A percentile compares a stretch with the other conserved stretches of the same genome.
Conservation (phyloP, 1,140 invertebrate genomes). For the Drosophila repletoides region DNA sequence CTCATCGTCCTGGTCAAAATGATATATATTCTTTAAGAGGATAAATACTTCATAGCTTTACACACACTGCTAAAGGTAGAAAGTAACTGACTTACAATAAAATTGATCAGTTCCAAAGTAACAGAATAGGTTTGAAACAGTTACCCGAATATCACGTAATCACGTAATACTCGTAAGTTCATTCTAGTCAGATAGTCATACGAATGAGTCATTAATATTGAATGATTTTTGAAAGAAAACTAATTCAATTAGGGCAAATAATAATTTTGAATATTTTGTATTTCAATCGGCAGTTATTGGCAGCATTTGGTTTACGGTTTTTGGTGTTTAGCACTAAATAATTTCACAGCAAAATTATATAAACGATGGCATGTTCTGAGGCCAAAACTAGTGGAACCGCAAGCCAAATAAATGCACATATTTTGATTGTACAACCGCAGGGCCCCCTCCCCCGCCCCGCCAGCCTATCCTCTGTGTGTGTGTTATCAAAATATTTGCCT, state of each 20-base stretch:
- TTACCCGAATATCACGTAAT: no score
- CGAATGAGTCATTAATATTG: neutral
- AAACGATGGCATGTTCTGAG: conserved; percentile 11
- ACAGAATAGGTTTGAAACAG: no score
- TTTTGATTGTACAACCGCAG: conserved; percentile 39
- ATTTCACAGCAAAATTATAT: conserved; percentile 12
- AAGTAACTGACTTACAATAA: no score
- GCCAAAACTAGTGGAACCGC: conserved; percentile 26
- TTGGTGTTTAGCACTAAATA: conserved; percentile 30
- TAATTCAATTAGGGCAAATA: no score
- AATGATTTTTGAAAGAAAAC: neutral
- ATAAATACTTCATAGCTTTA: no score
- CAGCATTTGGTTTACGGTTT: conserved; percentile 11
- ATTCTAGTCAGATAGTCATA: no score
- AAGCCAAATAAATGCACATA: conserved; percentile 42
- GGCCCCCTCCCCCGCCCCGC: neutral
- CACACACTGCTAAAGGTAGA: no score
- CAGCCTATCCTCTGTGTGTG: conserved; percentile 20
- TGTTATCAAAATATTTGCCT: conserved; percentile 36
- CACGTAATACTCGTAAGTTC: no score
- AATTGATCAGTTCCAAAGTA: no score
- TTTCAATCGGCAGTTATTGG: conserved; percentile 35
- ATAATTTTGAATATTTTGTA: no score
- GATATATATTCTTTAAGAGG: no score
- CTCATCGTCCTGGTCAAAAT: no score